Conservation (phyloP, 2,888 invertebrate species). For the Didymodactylos carnosus region DNA sequence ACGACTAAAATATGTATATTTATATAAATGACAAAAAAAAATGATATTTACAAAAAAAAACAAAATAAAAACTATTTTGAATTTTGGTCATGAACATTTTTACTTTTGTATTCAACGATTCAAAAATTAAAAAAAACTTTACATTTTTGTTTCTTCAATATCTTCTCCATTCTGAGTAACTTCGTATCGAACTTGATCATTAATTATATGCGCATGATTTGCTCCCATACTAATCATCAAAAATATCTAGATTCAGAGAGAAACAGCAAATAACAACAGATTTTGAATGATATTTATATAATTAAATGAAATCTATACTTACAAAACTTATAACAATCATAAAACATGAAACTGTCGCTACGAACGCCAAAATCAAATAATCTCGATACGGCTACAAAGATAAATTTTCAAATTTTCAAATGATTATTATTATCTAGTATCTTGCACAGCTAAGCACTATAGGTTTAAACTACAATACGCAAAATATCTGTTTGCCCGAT, state of each 20-base stretch:
- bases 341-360: not conserved
- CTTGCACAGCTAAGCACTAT: too few species aligned
- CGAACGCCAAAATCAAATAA: not conserved
- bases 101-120: too few species aligned
- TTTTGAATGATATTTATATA: not conserved
- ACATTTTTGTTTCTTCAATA: not conserved
- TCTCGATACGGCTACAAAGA: not conserved
- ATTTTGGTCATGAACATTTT: too few species aligned
- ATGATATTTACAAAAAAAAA: too few species aligned
- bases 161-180: not conserved
- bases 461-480: too few species aligned
- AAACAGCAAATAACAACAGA: too few species aligned
- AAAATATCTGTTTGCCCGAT: too few species aligned
- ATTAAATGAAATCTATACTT: not conserved
- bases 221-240: not conserved
- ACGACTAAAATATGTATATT: too few species aligned
- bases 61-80: too few species aligned
- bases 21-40: too few species aligned
- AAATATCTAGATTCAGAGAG: not conserved
- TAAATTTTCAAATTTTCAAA: not conserved
- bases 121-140: too few species aligned
- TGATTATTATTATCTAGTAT: not conserved
- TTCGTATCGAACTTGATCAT: not conserved
- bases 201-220: not conserved
- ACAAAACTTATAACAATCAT: not conserved